phyloP scores from a whole-genome alignment of 1,140 invertebrate genomes.

The Drosophila kikkawai region DNA sequence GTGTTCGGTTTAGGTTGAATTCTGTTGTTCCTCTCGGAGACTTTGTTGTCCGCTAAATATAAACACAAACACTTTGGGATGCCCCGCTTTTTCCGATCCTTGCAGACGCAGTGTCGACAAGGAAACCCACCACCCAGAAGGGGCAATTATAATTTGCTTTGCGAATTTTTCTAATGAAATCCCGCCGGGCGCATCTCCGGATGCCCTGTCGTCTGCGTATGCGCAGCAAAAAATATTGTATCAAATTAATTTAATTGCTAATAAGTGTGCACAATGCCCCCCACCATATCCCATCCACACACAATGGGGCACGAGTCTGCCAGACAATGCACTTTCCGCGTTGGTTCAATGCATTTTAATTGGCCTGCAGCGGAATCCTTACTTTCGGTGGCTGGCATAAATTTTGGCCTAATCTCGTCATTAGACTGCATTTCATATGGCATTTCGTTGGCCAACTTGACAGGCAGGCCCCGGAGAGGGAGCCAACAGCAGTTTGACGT shows the following conservation, averaged over 20 bases:
- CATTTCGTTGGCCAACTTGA: slow-evolving; percentile 60
- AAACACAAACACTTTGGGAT: slow-evolving; percentile 25
- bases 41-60: slow-evolving; percentile 42
- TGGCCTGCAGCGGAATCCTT: slow-evolving; percentile 60
- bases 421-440: slow-evolving; percentile 71
- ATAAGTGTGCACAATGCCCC: slow-evolving; percentile 53
- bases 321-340: slow-evolving; percentile 51
- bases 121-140: slow-evolving; percentile 69
- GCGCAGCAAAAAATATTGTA: slow-evolving; percentile 55
- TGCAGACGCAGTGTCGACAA: slow-evolving; percentile 68
- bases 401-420: slow-evolving; percentile 79
- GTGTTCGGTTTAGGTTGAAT: slow-evolving; percentile 17
- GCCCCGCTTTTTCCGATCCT: slow-evolving; percentile 49
- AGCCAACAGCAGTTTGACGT: slow-evolving; percentile 44
- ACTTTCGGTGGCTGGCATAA: slow-evolving; percentile 41
- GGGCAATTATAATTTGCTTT: slow-evolving; percentile 74
- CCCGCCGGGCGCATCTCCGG: slow-evolving; percentile 46
- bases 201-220: slow-evolving; percentile 79
- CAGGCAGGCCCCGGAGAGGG: slow-evolving; percentile 39
- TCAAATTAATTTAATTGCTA: slow-evolving; percentile 83
- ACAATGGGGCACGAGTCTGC: background rate
- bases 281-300: background rate
- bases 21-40: slow-evolving; percentile 42
- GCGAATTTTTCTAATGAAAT: slow-evolving; percentile 77
- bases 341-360: slow-evolving; percentile 84